Evolutionary conservation across 2,113 vertebrate species (phyloP), one percentile per base, ranked within the genome.

Genomic region (Tricholaema leucomelas): DNA sequence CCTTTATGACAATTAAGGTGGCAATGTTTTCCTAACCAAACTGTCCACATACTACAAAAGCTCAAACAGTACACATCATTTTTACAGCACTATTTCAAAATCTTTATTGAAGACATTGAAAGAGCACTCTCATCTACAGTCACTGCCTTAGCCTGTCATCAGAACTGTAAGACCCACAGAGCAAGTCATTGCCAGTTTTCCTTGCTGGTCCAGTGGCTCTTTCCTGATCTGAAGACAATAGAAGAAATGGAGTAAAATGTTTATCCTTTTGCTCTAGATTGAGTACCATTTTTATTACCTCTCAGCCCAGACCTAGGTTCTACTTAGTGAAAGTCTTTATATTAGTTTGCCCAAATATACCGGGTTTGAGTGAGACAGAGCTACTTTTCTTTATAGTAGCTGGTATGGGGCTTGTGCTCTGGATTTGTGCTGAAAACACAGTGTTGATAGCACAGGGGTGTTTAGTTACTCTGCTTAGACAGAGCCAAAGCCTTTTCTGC

Each of bases 131-230:
- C 27, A n/a, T 70, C 56, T 79, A 75, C 46, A 33, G 46, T 91
- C 70, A 70, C 20, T n/a, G 33, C 4, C 58, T 73, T 17, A 67
- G 38, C 23, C 44, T 60, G 38, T 25, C 30, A 44, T 36, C 33
- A 87, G 40, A 70, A 76, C 35, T 70, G 59, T 44, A 79, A 58
- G 8, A 28, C 46, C 35, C 84, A 74, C 12, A 82, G 59, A 76
- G 75, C 7, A 70, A 59, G 38, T 23, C 56, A 56, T 0, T 50
- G 40, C 2, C 36, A 70, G 5, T 50, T 85, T n/a, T 72, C 25
- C 33, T 46, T 0, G 0, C 35, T 65, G 36, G 10, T 59, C 59
- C 74, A 81, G 40, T 1, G 0, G 12, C 23, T 88, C 33, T 42
- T 73, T 25, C 67, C 56, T 85, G 31, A 85, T 55, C 64, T 87